Percentiles rank a stretch among this genome's conserved stretches.
phyloP scores from a whole-genome alignment of 2,113 vertebrate genomes.

The Probosciger aterrimus region DNA sequence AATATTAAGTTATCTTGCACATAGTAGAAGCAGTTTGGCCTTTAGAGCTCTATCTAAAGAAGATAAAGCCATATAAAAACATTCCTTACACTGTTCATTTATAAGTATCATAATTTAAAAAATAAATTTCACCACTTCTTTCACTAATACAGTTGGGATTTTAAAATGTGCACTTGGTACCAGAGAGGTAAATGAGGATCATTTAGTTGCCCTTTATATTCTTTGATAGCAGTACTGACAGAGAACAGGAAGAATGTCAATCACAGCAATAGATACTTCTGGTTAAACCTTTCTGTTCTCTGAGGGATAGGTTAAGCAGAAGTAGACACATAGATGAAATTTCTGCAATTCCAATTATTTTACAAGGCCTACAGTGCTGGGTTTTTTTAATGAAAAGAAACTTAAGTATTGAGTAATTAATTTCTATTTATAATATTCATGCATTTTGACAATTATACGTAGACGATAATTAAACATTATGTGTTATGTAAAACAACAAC shows the following conservation, averaged over 20 bases:
- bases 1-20: not conserved
- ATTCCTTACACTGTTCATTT: not conserved
- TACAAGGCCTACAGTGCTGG: not conserved
- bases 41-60: not conserved
- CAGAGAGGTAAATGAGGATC: not conserved
- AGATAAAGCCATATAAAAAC: not conserved
- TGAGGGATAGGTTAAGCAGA: not conserved
- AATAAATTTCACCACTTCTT: not conserved
- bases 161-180: not conserved
- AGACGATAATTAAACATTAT: not conserved
- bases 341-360: not conserved
- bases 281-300: not conserved
- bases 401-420: not conserved
- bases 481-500: not conserved
- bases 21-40: not conserved
- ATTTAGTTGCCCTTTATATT: not conserved
- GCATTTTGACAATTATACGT: not conserved
- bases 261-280: not conserved
- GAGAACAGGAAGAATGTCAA: not conserved
- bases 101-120: not conserved
- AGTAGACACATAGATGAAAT: not conserved
- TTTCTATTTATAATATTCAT: not conserved
- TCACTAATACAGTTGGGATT: not conserved
- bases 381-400: not conserved
- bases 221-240: not conserved